A percentile compares a stretch with the other conserved stretches of the same genome.
These are phyloP conservation scores for Panzeria rudis DNA, from an alignment of 2,888 invertebrate species.

Conservation along the genomic window DNA sequence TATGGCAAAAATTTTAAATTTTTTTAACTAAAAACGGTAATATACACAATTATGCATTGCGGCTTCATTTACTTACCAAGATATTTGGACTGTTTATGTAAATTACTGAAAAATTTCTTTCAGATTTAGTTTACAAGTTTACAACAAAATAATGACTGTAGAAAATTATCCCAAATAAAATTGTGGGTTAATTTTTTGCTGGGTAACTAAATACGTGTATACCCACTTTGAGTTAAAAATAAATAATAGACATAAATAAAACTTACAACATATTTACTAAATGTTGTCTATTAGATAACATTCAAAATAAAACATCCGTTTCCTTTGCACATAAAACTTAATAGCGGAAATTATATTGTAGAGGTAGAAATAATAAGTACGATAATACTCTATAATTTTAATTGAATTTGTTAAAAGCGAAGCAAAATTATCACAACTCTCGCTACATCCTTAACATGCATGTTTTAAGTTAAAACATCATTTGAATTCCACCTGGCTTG, in stretches of 20 bases:
- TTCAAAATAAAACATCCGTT: conserved; percentile 61
- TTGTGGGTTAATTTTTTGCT: too few species aligned
- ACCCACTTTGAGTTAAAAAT: background rate
- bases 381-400: conserved; percentile 43
- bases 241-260: conserved; percentile 13
- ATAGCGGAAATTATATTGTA: conserved; percentile 63
- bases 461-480: conserved; percentile 15
- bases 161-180: too few species aligned
- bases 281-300: conserved; percentile 53
- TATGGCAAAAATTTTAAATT: too few species aligned
- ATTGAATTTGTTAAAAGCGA: conserved; percentile 39
- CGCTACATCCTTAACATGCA: conserved; percentile 48
- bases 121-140: too few species aligned
- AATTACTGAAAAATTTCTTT: too few species aligned
- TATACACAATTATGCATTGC: too few species aligned
- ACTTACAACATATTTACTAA: conserved; percentile 8
- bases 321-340: conserved; percentile 58
- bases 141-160: too few species aligned
- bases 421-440: conserved; percentile 37
- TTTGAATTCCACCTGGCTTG: conserved; percentile 58
- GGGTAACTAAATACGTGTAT: background rate
- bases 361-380: conserved; percentile 12
- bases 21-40: too few species aligned
- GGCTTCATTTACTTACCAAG: too few species aligned
- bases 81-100: too few species aligned